Base-by-base conservation (phyloP, 1,140 invertebrate genomes). In the Neodiprion pinetum region DNA sequence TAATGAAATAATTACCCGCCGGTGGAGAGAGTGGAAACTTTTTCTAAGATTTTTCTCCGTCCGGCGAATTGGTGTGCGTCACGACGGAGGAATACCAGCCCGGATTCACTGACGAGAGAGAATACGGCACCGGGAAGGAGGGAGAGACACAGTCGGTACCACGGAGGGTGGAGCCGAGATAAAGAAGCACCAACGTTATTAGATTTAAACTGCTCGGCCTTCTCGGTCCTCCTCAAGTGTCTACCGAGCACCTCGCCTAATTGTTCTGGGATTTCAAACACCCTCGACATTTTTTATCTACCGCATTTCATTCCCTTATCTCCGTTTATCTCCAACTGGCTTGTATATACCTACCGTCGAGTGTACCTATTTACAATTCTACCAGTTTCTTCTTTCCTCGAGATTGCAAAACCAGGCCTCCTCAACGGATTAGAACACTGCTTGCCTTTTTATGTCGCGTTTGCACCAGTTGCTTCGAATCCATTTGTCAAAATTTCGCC, bases 141-240 rank as follows among this genome's bases (percentile, higher is more conserved):
- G 28, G 53, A 4, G 11, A 14, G 11, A 14, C 53, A 14, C n/a
- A 17, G 4, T 61, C n/a, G 53, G 53, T 12, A 17, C 11, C n/a
- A 12, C 11, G 53, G 53, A 61, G 53, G n/a, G 53, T 61, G 53
- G n/a, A 61, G 53, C n/a, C 28, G n/a, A 61, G 53, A 61, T 61
- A 61, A 61, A 61, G n/a, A 61, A 61, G 53, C 53, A 61, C 53
- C 53, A 61, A 61, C 53, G 53, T 61, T 61, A 61, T 61, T 61
- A 61, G 53, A 61, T 61, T 61, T 61, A 61, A 61, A 61, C 53
- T 61, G 53, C n/a, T 61, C n/a, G 53, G 53, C 53, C 53, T 61
- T 17, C 53, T 61, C 53, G 53, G 53, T 61, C 53, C 53, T 61
- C 11, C 53, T 61, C 53, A 17, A 61, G 53, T 17, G 53, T 61